Conservation (phyloP, 2,797 vertebrate species). For the Pseudochromis fuscus region DNA sequence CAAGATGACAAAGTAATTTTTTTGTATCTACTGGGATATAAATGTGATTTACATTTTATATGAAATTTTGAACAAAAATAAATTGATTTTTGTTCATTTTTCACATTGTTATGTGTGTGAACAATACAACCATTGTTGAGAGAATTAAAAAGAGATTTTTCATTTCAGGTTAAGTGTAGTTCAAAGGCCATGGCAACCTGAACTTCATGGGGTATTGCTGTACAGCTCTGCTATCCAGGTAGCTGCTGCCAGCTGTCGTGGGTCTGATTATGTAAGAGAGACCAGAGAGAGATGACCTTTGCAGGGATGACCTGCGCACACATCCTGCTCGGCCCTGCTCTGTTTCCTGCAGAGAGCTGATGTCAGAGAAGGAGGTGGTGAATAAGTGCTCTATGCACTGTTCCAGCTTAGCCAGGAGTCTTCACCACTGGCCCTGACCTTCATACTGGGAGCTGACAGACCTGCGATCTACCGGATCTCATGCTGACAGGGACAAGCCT, state of each 20-base stretch:
- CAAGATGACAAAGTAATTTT: too few relatives aligned
- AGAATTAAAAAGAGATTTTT: too few relatives aligned
- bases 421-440: slow-evolving; percentile 66
- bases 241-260: slow-evolving; percentile 41
- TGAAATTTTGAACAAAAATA: too few relatives aligned
- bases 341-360: slow-evolving; percentile 78
- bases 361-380: slow-evolving; percentile 67
- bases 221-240: slow-evolving; percentile 50
- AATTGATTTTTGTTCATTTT: too few relatives aligned
- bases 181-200: slow-evolving; percentile 5
- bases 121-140: too few relatives aligned
- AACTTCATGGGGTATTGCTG: slow-evolving; percentile 10
- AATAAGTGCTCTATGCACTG: slow-evolving; percentile 56
- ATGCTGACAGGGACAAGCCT: slow-evolving; percentile 61
- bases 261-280: slow-evolving; percentile 66
- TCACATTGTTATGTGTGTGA: too few relatives aligned
- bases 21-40: too few relatives aligned
- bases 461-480: slow-evolving; percentile 60
- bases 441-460: slow-evolving; percentile 55
- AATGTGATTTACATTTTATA: too few relatives aligned
- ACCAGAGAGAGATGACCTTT: slow-evolving; percentile 68
- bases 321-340: slow-evolving; percentile 78
- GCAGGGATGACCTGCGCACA: slow-evolving; percentile 58
- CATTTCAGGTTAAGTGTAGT: slow-evolving; percentile 10
- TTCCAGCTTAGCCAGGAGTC: slow-evolving; percentile 51